Evolutionary conservation across 2,113 vertebrate genomes (phyloP).

Genomic region (Vulpes lagopus): DNA sequence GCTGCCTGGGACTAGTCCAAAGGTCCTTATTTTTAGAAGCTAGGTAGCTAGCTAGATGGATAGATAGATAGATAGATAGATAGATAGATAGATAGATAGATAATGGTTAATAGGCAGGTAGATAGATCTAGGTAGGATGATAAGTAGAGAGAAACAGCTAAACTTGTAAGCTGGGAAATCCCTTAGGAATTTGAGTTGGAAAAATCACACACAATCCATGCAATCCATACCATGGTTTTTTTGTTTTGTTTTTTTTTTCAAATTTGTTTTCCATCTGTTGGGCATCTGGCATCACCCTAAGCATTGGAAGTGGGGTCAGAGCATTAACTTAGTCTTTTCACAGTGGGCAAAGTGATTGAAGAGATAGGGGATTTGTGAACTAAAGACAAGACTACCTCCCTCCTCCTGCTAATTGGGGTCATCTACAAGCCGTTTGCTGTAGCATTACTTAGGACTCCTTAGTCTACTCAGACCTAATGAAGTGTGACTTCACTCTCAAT

Average conservation of each 20-base stretch:
- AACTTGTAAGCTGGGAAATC: background rate
- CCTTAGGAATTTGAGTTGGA: background rate
- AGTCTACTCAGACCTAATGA: background rate
- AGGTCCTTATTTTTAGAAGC: slow-evolving; percentile 28
- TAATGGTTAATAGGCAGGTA: background rate
- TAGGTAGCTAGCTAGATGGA: background rate
- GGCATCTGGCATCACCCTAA: background rate
- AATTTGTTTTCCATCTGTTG: background rate
- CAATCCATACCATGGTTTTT: background rate
- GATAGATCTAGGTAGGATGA: background rate
- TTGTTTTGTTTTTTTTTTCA: too few species aligned
- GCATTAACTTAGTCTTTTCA: background rate
- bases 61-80: too few species aligned
- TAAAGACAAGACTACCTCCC: rapidly evolving
- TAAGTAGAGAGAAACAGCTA: background rate
- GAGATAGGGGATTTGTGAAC: background rate
- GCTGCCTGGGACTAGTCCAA: background rate
- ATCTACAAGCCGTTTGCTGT: background rate
- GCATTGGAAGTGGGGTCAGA: background rate
- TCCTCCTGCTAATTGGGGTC: background rate
- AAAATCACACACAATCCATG: background rate
- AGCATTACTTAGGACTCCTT: background rate
- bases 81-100: background rate
- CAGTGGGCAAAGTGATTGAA: background rate
- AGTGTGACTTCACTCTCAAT: background rate